phyloP scores from a whole-genome alignment of 1,140 invertebrate genomes.

The Cataglyphis hispanica region DNA sequence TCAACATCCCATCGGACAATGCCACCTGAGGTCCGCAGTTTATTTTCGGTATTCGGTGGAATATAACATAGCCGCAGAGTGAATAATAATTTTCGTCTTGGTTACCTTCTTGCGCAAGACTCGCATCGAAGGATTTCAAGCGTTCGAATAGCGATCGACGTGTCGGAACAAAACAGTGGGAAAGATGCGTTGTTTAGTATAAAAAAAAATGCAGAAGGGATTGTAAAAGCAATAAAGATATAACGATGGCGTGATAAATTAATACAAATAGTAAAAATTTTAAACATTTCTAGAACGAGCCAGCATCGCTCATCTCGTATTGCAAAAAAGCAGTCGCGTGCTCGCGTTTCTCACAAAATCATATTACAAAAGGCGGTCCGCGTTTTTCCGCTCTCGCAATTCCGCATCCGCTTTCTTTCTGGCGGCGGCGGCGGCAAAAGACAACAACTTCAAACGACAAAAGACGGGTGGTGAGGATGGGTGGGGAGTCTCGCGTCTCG shows the following conservation, averaged over 20 bases:
- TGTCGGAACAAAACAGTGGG: background rate
- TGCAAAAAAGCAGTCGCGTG: background rate
- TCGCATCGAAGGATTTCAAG: slow-evolving; percentile 3
- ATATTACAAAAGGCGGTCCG: background rate
- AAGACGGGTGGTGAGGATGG: slow-evolving; percentile 75
- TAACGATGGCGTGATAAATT: background rate
- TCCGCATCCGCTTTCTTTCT: slow-evolving; percentile 1
- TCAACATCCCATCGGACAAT: slow-evolving; percentile 76
- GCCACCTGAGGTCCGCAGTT: slow-evolving; percentile 63
- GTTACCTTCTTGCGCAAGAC: slow-evolving; percentile 47
- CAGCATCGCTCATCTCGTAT: background rate
- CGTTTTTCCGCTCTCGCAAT: slow-evolving; percentile 5
- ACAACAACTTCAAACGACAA: slow-evolving; percentile 82
- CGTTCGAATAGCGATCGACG: background rate
- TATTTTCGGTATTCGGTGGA: slow-evolving; percentile 53
- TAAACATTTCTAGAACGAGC: background rate
- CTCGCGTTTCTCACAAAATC: background rate
- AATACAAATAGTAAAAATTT: background rate
- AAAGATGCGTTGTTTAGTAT: background rate
- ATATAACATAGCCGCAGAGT: slow-evolving; percentile 55
- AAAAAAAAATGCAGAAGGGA: background rate
- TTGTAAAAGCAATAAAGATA: background rate
- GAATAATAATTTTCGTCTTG: slow-evolving; percentile 56
- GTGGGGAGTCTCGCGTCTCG: slow-evolving; percentile 77
- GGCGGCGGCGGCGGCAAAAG: slow-evolving; percentile 63